A percentile compares a stretch with the other conserved stretches of the same genome.
phyloP scores from a whole-genome alignment of 2,888 invertebrate species.

The Dendrolimus houi region DNA sequence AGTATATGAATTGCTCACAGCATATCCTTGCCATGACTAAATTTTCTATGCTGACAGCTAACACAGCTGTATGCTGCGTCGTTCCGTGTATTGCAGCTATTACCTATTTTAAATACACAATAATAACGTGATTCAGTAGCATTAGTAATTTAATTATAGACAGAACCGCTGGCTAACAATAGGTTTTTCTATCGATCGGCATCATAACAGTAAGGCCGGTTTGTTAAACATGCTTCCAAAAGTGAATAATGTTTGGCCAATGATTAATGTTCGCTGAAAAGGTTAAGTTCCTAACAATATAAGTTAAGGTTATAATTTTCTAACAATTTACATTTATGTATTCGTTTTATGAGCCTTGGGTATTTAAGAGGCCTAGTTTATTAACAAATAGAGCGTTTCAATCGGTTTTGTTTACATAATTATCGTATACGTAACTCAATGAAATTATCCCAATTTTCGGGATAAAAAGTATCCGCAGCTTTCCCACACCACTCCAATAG shows the following conservation, averaged over 20 bases:
- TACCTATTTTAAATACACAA: neutral
- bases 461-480: too few relatives aligned
- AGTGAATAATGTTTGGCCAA: neutral
- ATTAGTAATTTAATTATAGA: slow-evolving; percentile 22
- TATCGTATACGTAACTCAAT: too few relatives aligned
- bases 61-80: too few relatives aligned
- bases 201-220: neutral
- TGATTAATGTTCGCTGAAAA: neutral
- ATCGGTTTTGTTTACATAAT: too few relatives aligned
- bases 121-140: slow-evolving; percentile 15
- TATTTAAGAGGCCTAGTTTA: too few relatives aligned
- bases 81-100: neutral
- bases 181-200: neutral
- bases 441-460: too few relatives aligned
- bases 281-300: neutral
- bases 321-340: neutral
- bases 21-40: too few relatives aligned
- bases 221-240: neutral
- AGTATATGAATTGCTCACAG: too few relatives aligned
- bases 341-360: neutral
- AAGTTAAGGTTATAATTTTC: neutral
- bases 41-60: too few relatives aligned
- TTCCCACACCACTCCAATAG: too few relatives aligned
- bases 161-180: slow-evolving; percentile 12
- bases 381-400: too few relatives aligned